A percentile compares a stretch with the other conserved stretches of the same genome.
Evolutionary conservation across 1,140 invertebrate species (phyloP).

Genomic region (Heliconius hermathena): DNA sequence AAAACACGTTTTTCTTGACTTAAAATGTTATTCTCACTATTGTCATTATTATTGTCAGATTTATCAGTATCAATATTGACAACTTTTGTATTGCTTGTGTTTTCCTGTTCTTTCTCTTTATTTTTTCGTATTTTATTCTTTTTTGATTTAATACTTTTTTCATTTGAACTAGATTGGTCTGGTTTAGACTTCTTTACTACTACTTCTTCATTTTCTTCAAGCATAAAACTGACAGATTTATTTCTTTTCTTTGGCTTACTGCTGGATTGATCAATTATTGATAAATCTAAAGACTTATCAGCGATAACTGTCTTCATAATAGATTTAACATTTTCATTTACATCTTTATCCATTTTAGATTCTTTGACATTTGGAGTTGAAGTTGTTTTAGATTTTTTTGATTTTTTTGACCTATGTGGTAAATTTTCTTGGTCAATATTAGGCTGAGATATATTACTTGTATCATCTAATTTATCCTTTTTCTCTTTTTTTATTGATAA

Average conservation of each 20-base stretch:
- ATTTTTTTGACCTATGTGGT: slow-evolving; percentile 22
- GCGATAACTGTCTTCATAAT: slow-evolving; percentile 37
- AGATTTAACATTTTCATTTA: slow-evolving; percentile 44
- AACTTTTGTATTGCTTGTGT: slow-evolving; percentile 39
- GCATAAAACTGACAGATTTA: slow-evolving; percentile 72
- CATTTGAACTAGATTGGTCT: slow-evolving; percentile 40
- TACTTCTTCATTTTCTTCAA: slow-evolving; percentile 62
- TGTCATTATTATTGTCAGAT: slow-evolving; percentile 7
- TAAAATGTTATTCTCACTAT: background rate
- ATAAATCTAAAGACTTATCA: slow-evolving; percentile 25
- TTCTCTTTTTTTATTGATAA: slow-evolving; percentile 49
- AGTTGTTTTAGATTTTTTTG: slow-evolving; percentile 43
- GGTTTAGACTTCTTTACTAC: slow-evolving; percentile 63
- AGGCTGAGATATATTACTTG: slow-evolving; percentile 43
- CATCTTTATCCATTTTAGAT: slow-evolving; percentile 16
- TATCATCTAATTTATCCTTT: slow-evolving; percentile 41
- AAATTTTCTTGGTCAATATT: slow-evolving; percentile 45
- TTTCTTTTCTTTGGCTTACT: slow-evolving; percentile 67
- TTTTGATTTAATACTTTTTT: slow-evolving; percentile 39
- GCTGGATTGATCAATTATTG: slow-evolving; percentile 25
- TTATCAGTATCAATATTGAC: slow-evolving; percentile 29
- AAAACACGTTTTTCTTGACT: slow-evolving; percentile 5
- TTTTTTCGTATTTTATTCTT: slow-evolving; percentile 36
- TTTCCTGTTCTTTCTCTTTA: slow-evolving; percentile 48
- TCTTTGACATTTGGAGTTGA: slow-evolving; percentile 48